A percentile compares a stretch with the other conserved stretches of the same genome.
phyloP scores from a whole-genome alignment of 2,113 vertebrate species.

The Oreochromis aureus region DNA sequence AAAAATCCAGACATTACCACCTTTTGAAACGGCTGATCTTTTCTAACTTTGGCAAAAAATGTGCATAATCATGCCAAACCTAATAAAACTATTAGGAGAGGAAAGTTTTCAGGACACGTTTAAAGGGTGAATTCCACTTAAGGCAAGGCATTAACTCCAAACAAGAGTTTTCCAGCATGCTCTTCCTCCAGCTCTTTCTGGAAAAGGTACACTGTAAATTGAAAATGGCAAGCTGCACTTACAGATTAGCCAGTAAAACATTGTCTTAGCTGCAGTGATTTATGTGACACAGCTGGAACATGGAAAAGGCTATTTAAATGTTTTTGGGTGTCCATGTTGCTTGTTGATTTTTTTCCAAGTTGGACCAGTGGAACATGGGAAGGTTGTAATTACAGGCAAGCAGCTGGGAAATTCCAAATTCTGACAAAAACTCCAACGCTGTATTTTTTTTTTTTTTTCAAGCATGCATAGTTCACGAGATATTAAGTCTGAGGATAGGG shows the following conservation, averaged over 20 bases:
- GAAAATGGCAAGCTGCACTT: not conserved
- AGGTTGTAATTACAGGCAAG: conserved; percentile 46
- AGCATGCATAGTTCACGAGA: not conserved
- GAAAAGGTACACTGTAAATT: not conserved
- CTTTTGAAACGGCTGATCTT: not conserved
- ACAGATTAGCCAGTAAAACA: not conserved
- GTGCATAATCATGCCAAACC: not conserved
- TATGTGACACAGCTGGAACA: not conserved
- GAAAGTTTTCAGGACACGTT: not conserved
- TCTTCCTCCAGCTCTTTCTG: not conserved
- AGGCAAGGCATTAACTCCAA: not conserved
- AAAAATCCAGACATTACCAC: not conserved
- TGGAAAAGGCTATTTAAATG: conserved; percentile 18
- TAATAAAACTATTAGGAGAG: not conserved
- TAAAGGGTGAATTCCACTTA: not conserved
- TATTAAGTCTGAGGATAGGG: not conserved
- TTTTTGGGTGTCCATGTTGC: conserved; percentile 1
- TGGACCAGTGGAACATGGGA: not conserved
- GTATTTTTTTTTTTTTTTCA: not conserved
- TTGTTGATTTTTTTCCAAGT: conserved; percentile 21
- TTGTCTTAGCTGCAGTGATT: not conserved
- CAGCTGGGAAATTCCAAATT: conserved; percentile 47
- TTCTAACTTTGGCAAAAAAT: not conserved
- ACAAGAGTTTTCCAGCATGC: not conserved
- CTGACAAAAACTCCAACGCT: not conserved